Evolutionary conservation across 1,140 invertebrate genomes (phyloP), one percentile per base, ranked within the genome.

Genomic region (Scaptomyza pallida): DNA sequence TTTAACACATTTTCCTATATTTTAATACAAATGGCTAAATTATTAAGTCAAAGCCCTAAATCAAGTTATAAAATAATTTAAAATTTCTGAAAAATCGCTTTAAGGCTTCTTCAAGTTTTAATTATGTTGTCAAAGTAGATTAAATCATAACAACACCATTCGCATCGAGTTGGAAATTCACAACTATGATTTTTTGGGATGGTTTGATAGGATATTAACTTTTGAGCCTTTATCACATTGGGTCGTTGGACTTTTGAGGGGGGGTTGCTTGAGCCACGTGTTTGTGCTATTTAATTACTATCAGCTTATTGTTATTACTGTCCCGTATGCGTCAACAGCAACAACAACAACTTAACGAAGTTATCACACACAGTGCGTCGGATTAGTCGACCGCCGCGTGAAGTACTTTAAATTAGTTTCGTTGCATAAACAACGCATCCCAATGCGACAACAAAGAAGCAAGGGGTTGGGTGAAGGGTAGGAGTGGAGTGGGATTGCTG

Each of bases 391-490:
- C 73, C 81, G 77, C 69, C 81, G 81, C 77, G 82, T 85, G 73
- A 85, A 85, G 80, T 75, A 77, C 73, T 85, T 85, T 86, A 86
- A 86, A 85, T 85, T 85, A 86, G 81, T 86, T 85, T 80, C 68
- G 69, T 86, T 86, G 77, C 77, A 86, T 86, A 76, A 85, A 85
- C 80, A 85, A 86, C n/a, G 23, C 59, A 23, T 26, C 41, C 13
- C 21, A 26, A 30, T 43, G 35, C 17, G 35, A 15, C 21, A 40
- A 40, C n/a, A n/a, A n/a, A n/a, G n/a, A n/a, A n/a, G n/a, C n/a
- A 43, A 51, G 56, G 21, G 26, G 33, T 40, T 40, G 64, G 37
- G 23, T 8, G 15, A 10, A n/a, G 16, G 5, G 10, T 30, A 30
- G 12, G 10, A 8, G 1, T 8, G 37, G 10, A 5, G 4, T 26